Percentiles rank a stretch among this genome's conserved stretches.
phyloP scores from a whole-genome alignment of 2,797 vertebrate species.

The Cyprinodon diabolis region DNA sequence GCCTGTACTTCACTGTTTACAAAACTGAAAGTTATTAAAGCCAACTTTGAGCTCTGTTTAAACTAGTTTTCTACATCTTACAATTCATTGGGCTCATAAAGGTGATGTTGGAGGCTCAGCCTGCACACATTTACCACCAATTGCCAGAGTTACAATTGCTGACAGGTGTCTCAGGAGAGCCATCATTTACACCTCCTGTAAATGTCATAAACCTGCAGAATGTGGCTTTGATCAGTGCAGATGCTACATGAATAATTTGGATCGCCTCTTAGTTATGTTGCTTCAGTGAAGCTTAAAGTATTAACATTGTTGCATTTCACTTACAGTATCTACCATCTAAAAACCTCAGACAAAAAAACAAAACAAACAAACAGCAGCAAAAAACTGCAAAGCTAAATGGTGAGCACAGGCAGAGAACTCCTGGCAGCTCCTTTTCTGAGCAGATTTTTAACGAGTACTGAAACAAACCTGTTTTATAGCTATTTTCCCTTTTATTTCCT shows the following conservation, averaged over 20 bases:
- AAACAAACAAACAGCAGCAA: constrained; percentile 1
- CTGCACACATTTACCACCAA: not conserved
- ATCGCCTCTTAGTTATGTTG: constrained; percentile 3
- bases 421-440: constrained; percentile 25
- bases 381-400: not conserved
- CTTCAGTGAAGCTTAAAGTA: not conserved
- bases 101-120: not conserved
- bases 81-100: not conserved
- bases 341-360: constrained; percentile 10
- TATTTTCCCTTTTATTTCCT: constrained; percentile 74
- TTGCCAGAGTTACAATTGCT: constrained; percentile 6
- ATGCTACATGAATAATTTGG: constrained; percentile 21
- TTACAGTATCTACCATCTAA: constrained; percentile 16
- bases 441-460: constrained; percentile 67
- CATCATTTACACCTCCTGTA: constrained; percentile 8
- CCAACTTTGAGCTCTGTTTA: not conserved
- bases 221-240: constrained; percentile 4
- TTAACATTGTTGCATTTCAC: constrained; percentile 28
- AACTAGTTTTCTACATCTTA: not conserved
- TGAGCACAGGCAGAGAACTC: constrained; percentile 27
- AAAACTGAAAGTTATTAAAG: no score
- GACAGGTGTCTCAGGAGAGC: constrained; percentile 11
- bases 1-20: no score
- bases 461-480: constrained; percentile 62
- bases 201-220: constrained; percentile 20